A percentile compares a stretch with the other conserved stretches of the same genome.
Conservation (phyloP, 2,797 vertebrate species). For the Myoxocephalus aenaeus region DNA sequence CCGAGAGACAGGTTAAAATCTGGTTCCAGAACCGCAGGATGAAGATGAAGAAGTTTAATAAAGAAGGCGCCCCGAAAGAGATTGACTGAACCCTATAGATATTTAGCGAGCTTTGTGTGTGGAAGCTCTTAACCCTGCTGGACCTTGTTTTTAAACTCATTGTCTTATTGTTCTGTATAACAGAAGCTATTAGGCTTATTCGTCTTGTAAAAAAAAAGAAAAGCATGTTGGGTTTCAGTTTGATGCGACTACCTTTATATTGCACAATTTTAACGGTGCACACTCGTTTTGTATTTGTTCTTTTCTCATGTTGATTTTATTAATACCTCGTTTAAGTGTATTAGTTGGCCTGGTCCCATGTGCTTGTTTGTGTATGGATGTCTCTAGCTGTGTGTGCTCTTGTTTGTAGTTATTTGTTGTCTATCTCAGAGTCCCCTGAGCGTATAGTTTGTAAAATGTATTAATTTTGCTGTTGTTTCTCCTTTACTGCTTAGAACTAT, state of each 20-base stretch:
- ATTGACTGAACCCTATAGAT: slow-evolving; percentile 47
- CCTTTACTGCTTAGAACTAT: slow-evolving; percentile 76
- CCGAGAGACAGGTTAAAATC: slow-evolving; percentile 98
- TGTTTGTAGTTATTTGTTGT: slow-evolving; percentile 89
- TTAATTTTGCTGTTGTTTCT: slow-evolving; percentile 74
- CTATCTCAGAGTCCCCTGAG: slow-evolving; percentile 87
- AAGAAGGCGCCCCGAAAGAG: slow-evolving; percentile 91
- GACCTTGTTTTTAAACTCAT: slow-evolving; percentile 73
- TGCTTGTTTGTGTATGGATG: slow-evolving; percentile 92
- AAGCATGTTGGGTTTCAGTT: slow-evolving; percentile 81
- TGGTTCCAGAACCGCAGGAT: slow-evolving; percentile 99
- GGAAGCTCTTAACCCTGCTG: slow-evolving; percentile 68
- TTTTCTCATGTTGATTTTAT: slow-evolving; percentile 71
- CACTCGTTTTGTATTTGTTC: slow-evolving; percentile 71
- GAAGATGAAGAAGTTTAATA: slow-evolving; percentile 99
- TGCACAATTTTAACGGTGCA: slow-evolving; percentile 91
- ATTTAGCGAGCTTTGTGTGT: slow-evolving; percentile 54
- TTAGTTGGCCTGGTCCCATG: slow-evolving; percentile 85
- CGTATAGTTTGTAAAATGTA: slow-evolving; percentile 86
- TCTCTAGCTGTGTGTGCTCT: slow-evolving; percentile 86
- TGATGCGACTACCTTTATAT: slow-evolving; percentile 82
- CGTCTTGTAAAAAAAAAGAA: slow-evolving; percentile 74
- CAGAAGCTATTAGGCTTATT: slow-evolving; percentile 69
- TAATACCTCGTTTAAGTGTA: slow-evolving; percentile 79
- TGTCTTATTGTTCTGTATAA: slow-evolving; percentile 77